These are phyloP conservation scores for Pluvialis apricaria DNA, from an alignment of 2,113 vertebrate species.

Conservation along the genomic window DNA sequence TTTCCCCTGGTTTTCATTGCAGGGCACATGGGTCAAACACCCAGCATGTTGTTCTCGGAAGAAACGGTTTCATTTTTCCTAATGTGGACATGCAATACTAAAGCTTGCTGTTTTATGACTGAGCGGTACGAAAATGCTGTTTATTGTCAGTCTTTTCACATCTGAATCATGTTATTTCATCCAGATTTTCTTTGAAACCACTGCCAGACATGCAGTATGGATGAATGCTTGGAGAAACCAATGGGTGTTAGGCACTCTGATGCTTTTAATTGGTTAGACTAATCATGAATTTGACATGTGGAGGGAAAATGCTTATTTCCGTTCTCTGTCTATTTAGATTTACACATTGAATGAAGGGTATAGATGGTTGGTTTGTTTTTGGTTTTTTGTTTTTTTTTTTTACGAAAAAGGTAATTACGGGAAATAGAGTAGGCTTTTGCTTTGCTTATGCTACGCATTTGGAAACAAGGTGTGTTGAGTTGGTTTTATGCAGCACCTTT, in stretches of 20 bases:
- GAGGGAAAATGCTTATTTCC: conserved; percentile 17
- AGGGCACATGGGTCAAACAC: background rate
- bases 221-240: conserved; percentile 32
- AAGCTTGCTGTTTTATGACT: conserved; percentile 54
- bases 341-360: background rate
- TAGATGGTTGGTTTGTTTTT: background rate
- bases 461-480: background rate
- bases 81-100: conserved; percentile 35
- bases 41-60: conserved; percentile 1
- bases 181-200: conserved; percentile 67
- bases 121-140: conserved; percentile 47
- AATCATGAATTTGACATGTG: background rate
- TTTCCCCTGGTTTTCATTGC: conserved; percentile 34
- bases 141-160: conserved; percentile 62
- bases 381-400: background rate
- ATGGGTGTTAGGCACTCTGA: background rate
- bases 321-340: background rate
- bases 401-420: background rate
- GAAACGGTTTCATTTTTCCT: conserved; percentile 55
- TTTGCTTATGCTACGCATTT: background rate
- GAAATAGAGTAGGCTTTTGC: background rate
- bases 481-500: background rate
- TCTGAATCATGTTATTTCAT: conserved; percentile 68
- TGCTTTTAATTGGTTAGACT: conserved; percentile 39
- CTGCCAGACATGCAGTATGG: conserved; percentile 35